phyloP scores from a whole-genome alignment of 2,888 invertebrate species.

The Ichneumoninae sp. region DNA sequence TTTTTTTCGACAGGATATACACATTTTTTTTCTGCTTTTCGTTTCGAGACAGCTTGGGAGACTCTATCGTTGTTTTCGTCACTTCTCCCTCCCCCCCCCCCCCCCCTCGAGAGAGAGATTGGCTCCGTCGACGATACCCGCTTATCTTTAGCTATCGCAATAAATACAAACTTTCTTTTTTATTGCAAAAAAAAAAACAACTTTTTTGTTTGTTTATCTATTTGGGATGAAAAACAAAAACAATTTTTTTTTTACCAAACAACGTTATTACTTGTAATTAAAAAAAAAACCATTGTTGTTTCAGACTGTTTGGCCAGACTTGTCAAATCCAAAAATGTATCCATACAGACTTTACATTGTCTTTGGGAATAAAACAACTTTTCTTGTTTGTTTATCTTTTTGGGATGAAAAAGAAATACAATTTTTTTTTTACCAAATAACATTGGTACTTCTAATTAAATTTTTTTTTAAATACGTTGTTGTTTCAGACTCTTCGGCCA shows the following conservation, averaged over 20 bases:
- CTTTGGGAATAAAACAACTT: not conserved
- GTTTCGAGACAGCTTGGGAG: constrained; percentile 14
- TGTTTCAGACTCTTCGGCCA: constrained; percentile 43
- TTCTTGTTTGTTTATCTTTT: not conserved
- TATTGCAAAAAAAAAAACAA: not conserved
- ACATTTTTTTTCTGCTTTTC: not conserved
- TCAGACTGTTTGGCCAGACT: constrained; percentile 28
- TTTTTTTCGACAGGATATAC: no score
- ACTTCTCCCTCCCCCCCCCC: not conserved
- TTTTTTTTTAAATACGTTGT: not conserved
- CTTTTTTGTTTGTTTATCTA: not conserved
- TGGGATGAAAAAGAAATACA: not conserved
- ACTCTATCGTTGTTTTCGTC: constrained; percentile 25
- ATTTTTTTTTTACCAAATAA: not conserved
- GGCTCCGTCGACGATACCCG: not conserved
- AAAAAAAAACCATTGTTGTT: constrained; percentile 20
- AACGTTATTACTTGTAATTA: not conserved
- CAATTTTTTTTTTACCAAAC: no score
- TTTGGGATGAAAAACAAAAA: no score
- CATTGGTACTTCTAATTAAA: not conserved
- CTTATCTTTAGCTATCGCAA: constrained; percentile 38
- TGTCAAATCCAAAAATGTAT: constrained; percentile 34
- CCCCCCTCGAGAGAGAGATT: not conserved
- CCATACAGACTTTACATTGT: not conserved
- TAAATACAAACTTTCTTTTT: not conserved